Conservation (phyloP, 2,113 vertebrate genomes). For the Peromyscus maniculatus region DNA sequence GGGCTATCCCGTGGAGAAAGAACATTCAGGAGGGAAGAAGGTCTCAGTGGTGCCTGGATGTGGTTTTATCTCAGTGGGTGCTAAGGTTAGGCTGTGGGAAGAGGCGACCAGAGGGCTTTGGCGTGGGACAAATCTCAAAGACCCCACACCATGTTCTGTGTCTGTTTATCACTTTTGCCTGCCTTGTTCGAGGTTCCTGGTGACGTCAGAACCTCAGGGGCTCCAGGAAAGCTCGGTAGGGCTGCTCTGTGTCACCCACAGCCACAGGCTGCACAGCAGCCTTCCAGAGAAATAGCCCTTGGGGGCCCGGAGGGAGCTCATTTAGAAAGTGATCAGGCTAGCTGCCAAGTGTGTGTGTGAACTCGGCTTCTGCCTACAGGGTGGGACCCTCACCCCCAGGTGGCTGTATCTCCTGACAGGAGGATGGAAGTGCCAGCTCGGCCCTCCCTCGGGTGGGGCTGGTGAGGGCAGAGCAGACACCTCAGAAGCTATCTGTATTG, state of each 20-base stretch:
- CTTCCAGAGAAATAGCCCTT: neutral
- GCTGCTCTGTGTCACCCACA: neutral
- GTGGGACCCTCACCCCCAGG: neutral
- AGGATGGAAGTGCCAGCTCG: neutral
- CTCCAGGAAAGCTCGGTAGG: neutral
- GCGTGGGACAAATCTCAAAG: neutral
- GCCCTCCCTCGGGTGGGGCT: too few species aligned
- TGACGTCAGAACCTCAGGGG: neutral
- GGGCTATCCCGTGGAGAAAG: neutral
- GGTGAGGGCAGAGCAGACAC: fast-evolving
- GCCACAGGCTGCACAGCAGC: neutral
- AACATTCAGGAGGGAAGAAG: too few species aligned
- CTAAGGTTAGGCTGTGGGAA: neutral
- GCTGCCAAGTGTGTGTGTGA: neutral
- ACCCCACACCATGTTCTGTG: neutral
- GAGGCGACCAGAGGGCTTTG: neutral
- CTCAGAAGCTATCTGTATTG: neutral
- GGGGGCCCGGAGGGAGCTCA: neutral
- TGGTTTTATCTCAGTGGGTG: neutral
- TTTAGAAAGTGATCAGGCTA: conserved; percentile 37
- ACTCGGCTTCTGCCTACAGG: neutral
- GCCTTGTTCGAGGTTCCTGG: neutral
- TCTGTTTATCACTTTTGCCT: neutral
- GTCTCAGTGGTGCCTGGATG: neutral
- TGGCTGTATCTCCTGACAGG: neutral